These are phyloP conservation scores for Odocoileus hemionus DNA, from an alignment of 2,113 vertebrate species.

Conservation along the genomic window DNA sequence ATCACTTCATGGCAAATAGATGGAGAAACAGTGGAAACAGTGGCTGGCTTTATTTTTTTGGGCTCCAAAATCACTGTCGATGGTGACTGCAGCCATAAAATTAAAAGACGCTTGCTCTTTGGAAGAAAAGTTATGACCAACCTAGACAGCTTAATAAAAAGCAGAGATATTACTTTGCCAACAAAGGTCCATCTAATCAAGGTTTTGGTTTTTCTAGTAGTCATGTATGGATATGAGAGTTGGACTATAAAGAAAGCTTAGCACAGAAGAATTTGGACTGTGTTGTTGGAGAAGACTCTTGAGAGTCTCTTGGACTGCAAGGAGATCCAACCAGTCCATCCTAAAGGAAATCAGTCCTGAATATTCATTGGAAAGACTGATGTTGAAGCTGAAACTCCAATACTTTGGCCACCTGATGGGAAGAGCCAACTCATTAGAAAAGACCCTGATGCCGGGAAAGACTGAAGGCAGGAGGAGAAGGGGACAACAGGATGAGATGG, in stretches of 20 bases:
- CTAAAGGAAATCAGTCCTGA: neutral
- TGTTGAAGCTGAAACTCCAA: neutral
- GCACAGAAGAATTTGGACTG: fast-evolving
- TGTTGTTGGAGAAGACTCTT: neutral
- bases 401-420: neutral
- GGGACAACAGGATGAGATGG: neutral
- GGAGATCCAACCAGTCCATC: neutral
- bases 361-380: neutral
- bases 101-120: neutral
- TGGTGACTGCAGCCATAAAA: neutral
- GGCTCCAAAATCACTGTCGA: neutral
- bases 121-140: neutral
- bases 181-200: neutral
- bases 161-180: neutral
- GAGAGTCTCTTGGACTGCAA: neutral
- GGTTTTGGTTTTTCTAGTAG: neutral
- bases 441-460: neutral
- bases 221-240: neutral
- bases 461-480: neutral
- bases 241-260: neutral
- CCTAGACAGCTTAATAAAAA: neutral
- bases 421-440: neutral
- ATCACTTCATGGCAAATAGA: neutral
- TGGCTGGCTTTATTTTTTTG: neutral
- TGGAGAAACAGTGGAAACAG: neutral